Base-by-base conservation (phyloP, 2,888 invertebrate genomes). In the Ophraella communa region DNA sequence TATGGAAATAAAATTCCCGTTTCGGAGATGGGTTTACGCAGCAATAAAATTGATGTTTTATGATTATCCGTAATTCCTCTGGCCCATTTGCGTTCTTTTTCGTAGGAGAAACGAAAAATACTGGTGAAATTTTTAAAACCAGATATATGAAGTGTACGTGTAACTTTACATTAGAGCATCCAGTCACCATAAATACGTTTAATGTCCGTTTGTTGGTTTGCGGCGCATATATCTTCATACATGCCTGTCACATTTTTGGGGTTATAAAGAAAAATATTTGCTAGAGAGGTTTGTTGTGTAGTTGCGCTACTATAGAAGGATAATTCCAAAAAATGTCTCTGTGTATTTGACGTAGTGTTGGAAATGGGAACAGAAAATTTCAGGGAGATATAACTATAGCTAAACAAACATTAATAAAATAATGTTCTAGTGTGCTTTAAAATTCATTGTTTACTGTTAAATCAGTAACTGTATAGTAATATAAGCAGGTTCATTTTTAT, bases 81-180 rank as follows among this genome's bases (percentile, higher is more conserved):
- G 51, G 42, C 59, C 59, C 18, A 59, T 51, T 59, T 42, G 59
- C 21, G 35, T 24, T 35, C 42, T 51, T 39, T 51, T 21, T 51
- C 59, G 59, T 27, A n/a, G 57, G 47, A 18, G 47, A 47, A 23
- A 47, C 47, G 21, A 21, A 21, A n/a, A n/a, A 47, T 23, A 23
- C 47, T 11, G 23, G 23, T n/a, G 21, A 21, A 51, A 59, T 51
- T 51, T 59, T 51, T 35, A 39, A 51, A 18, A 23, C 33, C 49
- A 51, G 51, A 59, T 59, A 58, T 47, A 59, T 51, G 59, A 47
- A 59, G 47, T 59, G 58, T 49, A 51, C 59, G 39, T 47, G 47
- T 59, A 59, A 59, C 51, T 59, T 51, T 18, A 59, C 49, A 59
- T 59, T 51, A 59, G 39, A 49, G 49, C 59, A 59, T 59, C 49